These are phyloP conservation scores for Candidula unifasciata DNA, from an alignment of 2,888 invertebrate genomes.

Conservation along the genomic window DNA sequence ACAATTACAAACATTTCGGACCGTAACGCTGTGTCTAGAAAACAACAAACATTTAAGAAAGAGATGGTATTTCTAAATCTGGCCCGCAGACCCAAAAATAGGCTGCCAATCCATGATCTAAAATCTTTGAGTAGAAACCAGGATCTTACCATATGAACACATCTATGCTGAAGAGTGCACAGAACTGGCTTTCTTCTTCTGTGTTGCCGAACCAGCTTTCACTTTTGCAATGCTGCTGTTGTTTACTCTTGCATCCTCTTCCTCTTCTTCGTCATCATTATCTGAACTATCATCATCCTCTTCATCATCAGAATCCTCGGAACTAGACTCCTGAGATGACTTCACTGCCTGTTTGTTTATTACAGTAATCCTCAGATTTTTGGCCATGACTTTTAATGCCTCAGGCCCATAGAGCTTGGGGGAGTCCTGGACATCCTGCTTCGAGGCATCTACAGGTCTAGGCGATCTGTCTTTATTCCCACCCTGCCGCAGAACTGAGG, in stretches of 20 bases:
- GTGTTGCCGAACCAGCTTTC: not conserved
- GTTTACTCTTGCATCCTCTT: not conserved
- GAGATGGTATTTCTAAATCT: no score
- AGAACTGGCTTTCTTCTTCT: not conserved
- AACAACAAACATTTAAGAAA: no score
- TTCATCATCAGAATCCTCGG: constrained; percentile 22
- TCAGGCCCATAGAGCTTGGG: constrained; percentile 14
- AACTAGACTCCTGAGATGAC: not conserved
- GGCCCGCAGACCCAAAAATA: no score
- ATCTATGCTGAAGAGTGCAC: not conserved
- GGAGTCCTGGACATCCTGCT: not conserved
- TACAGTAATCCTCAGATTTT: constrained; percentile 42
- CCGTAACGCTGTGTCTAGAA: no score
- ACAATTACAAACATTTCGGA: no score
- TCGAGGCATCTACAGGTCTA: not conserved
- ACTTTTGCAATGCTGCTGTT: not conserved
- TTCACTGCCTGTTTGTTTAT: constrained; percentile 35
- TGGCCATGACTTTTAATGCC: constrained; percentile 42
- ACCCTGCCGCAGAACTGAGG: constrained; percentile 14
- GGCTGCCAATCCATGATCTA: no score
- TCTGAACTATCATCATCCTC: not conserved
- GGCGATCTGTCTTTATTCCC: constrained; percentile 4
- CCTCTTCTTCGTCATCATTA: constrained; percentile 34
- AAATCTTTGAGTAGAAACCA: not conserved
- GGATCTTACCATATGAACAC: not conserved